Conservation (phyloP, 1,140 invertebrate species). For the Colletes gigas region DNA sequence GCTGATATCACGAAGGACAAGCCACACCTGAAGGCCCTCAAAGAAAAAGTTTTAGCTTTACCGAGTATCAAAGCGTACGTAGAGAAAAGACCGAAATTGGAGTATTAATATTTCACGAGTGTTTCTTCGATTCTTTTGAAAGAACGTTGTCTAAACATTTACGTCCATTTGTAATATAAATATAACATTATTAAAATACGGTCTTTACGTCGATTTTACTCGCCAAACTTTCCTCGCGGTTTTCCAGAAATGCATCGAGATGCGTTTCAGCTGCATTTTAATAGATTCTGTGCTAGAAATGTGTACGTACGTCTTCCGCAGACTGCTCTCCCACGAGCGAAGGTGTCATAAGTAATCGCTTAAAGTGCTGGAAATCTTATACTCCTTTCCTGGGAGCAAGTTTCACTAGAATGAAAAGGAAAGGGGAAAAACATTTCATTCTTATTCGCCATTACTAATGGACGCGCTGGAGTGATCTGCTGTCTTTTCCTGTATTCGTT, state of each 20-base stretch:
- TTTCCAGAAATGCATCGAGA: not conserved
- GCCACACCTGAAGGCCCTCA: conserved; percentile 72
- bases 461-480: no score
- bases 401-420: no score
- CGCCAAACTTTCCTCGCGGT: no score
- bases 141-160: not conserved
- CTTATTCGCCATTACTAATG: no score
- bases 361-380: no score
- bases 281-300: no score
- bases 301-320: no score
- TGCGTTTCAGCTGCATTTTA: not conserved
- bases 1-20: conserved; percentile 67
- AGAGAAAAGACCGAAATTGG: conserved; percentile 72
- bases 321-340: no score
- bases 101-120: conserved; percentile 1
- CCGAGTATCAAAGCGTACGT: conserved; percentile 77
- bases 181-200: not conserved
- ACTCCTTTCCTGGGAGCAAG: no score
- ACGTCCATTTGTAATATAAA: not conserved
- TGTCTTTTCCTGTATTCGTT: no score
- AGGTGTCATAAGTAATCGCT: no score
- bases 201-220: not conserved
- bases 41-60: conserved; percentile 69
- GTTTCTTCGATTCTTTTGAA: not conserved
- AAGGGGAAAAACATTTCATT: no score